These are phyloP conservation scores for Limnephilus rhombicus DNA, from an alignment of 2,888 invertebrate species.

Conservation along the genomic window DNA sequence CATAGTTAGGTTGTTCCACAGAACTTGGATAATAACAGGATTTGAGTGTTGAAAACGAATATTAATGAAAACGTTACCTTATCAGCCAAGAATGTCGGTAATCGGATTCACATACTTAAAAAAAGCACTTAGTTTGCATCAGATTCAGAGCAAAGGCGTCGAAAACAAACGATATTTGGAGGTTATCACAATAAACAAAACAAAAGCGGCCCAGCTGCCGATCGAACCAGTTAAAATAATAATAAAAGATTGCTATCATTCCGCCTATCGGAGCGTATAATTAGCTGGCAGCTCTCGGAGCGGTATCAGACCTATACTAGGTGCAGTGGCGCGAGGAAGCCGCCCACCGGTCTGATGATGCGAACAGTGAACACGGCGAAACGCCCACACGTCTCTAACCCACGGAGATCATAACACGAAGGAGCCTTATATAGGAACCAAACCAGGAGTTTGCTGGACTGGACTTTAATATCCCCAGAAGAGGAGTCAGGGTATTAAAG, in stretches of 20 bases:
- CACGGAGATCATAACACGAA: not conserved
- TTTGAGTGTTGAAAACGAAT: not conserved
- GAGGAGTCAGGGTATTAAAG: not conserved
- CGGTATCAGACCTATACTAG: not conserved
- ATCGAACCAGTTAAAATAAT: constrained; percentile 22
- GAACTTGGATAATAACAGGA: no score
- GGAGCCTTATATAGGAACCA: not conserved
- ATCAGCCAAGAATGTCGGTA: not conserved
- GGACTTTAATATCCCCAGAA: not conserved
- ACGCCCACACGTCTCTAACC: not conserved
- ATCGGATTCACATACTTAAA: not conserved
- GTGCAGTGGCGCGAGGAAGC: constrained; percentile 21
- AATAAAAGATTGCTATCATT: constrained; percentile 46
- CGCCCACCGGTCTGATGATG: constrained; percentile 16
- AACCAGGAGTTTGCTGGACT: constrained; percentile 1
- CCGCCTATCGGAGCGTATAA: constrained; percentile 33
- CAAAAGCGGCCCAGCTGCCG: constrained; percentile 3
- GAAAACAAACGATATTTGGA: constrained; percentile 11
- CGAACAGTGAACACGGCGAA: not conserved
- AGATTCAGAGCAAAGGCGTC: not conserved
- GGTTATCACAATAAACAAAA: constrained; percentile 13
- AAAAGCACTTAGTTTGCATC: not conserved
- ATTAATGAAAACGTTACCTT: not conserved
- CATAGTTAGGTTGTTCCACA: no score
- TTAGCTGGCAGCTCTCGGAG: constrained; percentile 4